Base-by-base conservation (phyloP, 64 coral and sea anemone genomes). In the Actinia tenebrosa region DNA sequence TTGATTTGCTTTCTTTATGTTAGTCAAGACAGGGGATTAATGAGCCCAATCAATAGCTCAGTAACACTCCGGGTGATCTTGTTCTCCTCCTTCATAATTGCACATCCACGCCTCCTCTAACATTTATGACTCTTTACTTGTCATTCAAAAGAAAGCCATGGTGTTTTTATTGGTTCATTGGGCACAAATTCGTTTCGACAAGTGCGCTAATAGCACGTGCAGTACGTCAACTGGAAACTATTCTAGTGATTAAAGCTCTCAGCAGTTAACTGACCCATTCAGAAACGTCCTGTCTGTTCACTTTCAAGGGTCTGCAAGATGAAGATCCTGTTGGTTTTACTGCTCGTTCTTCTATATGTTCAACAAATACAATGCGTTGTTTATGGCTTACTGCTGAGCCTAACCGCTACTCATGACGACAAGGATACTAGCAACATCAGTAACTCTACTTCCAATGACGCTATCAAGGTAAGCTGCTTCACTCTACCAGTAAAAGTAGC, bases 21-120 rank as follows among this genome's bases (percentile, higher is more conserved):
- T 75, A 26, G 17, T 23, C 44, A 58, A 45, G 58, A 89, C 60
- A 71, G 43, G 26, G 71, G 61, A 89, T 79, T 95, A 87, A 95
- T 92, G 92, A 84, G 84, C 80, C 75, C 55, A 89, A 83, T 92
- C 87, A 95, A 92, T 95, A 92, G 88, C 56, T 46, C n/a, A 82
- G 43, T 68, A 91, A 92, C 94, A 95, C 60, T 55, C 19, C 78
- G 22, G 83, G 94, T 81, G 79, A 81, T 92, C 69, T 30, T 42
- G 53, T 84, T 90, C 91, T 93, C 94, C 94, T 93, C 94, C 94
- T 86, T 71, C 85, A 84, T 93, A 92, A 96, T 96, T 96, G 64
- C 8, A 60, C 87, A 26, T 88, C 88, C 89, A 92, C 94, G 85
- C 94, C 94, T 89, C 91, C 64, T 78, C 16, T 53, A 26, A 86